A percentile compares a stretch with the other conserved stretches of the same genome.
These are phyloP conservation scores for Opisthocomus hoazin DNA, from an alignment of 2,113 vertebrate genomes.

Conservation along the genomic window DNA sequence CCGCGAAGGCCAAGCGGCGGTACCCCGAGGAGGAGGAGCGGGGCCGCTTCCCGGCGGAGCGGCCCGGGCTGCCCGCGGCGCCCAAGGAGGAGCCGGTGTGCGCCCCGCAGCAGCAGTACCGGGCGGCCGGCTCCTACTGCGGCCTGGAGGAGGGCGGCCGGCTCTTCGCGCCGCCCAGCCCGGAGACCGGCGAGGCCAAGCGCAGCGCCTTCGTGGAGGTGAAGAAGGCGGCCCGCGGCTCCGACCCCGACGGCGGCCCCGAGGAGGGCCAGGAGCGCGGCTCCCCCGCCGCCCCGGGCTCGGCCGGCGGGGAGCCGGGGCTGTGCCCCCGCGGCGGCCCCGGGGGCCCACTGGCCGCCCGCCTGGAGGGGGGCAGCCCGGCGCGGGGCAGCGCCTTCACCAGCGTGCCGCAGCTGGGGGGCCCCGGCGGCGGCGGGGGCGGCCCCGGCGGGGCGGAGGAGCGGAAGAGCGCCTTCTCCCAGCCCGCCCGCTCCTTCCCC, in stretches of 20 bases:
- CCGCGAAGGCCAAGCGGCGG: constrained; percentile 77
- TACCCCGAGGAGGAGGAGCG: constrained; percentile 67
- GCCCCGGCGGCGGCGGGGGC: background rate
- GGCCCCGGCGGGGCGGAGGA: constrained; percentile 52
- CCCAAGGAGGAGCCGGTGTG: constrained; percentile 84
- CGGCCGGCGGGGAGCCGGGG: background rate
- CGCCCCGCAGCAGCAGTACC: constrained; percentile 88
- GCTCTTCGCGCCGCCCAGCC: constrained; percentile 76
- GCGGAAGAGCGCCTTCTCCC: constrained; percentile 92
- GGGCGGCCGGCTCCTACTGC: constrained; percentile 80
- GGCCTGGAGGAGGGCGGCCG: constrained; percentile 82
- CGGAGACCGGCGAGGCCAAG: constrained; percentile 80
- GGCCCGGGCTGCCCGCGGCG: constrained; percentile 64
- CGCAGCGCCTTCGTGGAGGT: constrained; percentile 96
- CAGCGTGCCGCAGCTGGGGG: constrained; percentile 78
- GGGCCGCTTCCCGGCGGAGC: background rate
- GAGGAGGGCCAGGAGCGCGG: constrained; percentile 59
- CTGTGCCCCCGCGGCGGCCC: constrained; percentile 12
- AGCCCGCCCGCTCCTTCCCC: constrained; percentile 84
- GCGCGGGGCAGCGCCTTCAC: constrained; percentile 83
- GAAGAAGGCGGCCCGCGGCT: constrained; percentile 77
- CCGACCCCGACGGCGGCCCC: background rate
- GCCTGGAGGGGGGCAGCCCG: constrained; percentile 55
- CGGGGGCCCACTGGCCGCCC: constrained; percentile 22
- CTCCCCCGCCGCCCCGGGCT: background rate